Base-by-base conservation (phyloP, 1,140 invertebrate genomes). In the Philaenus spumarius region DNA sequence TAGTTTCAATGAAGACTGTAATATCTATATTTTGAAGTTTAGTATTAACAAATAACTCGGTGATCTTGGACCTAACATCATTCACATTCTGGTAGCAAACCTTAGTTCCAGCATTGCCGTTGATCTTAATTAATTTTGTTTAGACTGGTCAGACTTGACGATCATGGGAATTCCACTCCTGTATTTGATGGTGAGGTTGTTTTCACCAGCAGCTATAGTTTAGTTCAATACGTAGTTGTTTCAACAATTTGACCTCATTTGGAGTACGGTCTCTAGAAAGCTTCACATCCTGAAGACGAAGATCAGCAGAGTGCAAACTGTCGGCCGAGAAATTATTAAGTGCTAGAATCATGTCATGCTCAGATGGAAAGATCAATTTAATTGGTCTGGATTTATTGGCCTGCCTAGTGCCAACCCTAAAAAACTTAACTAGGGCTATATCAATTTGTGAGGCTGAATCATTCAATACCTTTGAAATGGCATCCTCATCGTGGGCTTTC, bases 41-140 rank as follows among this genome's bases (percentile, higher is more conserved):
- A 22, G 37, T 17, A 51, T 51, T 51, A n/a, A 9, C 7, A 4
- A 17, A 6, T 3, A 51, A 9, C 37, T 51, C 26, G 17, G 22
- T 7, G 30, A 51, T 12, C 15, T 51, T 51, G 7, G 48, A 34
- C 4, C 48, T 3, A 9, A 51, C 37, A 6, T n/a, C 48, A 51
- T 51, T 51, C 4, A 51, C 20, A 34, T 51, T 51, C 20, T 51
- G 7, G 15, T 51, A 51, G 37, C 19, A 51, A 2, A 4, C 24
- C 15, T 51, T 51, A 7, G n/a, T n/a, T n/a, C 7, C 7, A 17
- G 48, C 26, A 51, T 51, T 51, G 48, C 48, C 48, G 48, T 51
- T 51, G 48, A 17, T 12, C 4, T 6, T 12, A 15, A 5, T 34
- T 51, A 51, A 34, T 51, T 51, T 51, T 51, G 30, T 51, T 20